phyloP scores from a whole-genome alignment of 2,888 invertebrate species.

The Syritta pipiens region DNA sequence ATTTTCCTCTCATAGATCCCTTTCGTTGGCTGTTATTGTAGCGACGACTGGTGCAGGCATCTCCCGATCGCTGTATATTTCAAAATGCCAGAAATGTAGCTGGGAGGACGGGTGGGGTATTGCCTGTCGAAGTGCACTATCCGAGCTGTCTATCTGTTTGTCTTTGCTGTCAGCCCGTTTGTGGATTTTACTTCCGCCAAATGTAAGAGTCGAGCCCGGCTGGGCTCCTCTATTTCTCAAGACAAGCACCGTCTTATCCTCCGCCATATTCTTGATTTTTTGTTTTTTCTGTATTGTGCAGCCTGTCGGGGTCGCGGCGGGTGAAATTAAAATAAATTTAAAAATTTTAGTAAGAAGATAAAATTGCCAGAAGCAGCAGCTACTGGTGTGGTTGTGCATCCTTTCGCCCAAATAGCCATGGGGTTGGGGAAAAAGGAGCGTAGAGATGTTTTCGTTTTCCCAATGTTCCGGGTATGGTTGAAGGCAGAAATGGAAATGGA shows the following conservation, averaged over 20 bases:
- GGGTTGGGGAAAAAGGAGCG: background rate
- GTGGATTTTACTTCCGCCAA: conserved; percentile 48
- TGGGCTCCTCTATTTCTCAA: background rate
- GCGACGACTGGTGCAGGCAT: conserved; percentile 21
- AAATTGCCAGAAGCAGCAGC: conserved; percentile 21
- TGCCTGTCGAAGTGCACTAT: conserved; percentile 56
- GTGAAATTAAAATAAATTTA: conserved; percentile 59
- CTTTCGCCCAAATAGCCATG: background rate
- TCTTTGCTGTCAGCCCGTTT: conserved; percentile 38
- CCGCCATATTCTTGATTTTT: too few relatives aligned
- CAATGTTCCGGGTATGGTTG: background rate
- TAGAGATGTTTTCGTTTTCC: background rate
- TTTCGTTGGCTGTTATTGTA: conserved; percentile 32
- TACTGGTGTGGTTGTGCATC: background rate
- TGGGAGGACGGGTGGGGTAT: conserved; percentile 6
- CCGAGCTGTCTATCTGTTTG: conserved; percentile 57
- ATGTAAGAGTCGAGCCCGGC: conserved; percentile 6
- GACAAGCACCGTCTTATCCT: conserved; percentile 39
- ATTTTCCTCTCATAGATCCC: conserved; percentile 22
- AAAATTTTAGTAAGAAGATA: conserved; percentile 35
- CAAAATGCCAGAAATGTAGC: conserved; percentile 16
- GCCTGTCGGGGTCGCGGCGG: too few relatives aligned
- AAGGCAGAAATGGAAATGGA: conserved; percentile 7
- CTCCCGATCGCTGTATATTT: conserved; percentile 36
- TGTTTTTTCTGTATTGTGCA: too few relatives aligned